phyloP scores from a whole-genome alignment of 2,113 vertebrate genomes.

The Eulacestoma nigropectus region DNA sequence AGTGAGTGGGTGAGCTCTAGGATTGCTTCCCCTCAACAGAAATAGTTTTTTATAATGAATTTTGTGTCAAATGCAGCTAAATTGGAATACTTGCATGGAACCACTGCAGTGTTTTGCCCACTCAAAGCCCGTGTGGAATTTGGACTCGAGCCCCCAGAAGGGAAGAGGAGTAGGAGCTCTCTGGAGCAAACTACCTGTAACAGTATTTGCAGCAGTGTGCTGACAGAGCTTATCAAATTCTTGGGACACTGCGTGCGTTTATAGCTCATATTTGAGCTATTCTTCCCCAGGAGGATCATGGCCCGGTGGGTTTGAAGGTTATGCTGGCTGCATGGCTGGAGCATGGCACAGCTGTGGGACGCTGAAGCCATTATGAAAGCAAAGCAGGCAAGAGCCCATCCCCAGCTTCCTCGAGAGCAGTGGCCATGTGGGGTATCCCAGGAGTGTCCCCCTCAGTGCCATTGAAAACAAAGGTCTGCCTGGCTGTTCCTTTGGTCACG shows the following conservation, averaged over 20 bases:
- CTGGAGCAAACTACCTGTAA: background rate
- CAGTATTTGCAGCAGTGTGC: background rate
- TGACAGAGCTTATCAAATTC: background rate
- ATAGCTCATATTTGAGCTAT: background rate
- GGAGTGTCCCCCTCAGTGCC: accelerated
- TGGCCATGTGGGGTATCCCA: accelerated
- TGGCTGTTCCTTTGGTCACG: accelerated
- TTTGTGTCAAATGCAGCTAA: background rate
- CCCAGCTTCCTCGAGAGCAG: accelerated
- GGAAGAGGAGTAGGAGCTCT: background rate
- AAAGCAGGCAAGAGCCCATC: background rate
- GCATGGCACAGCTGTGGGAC: accelerated
- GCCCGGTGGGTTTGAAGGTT: background rate
- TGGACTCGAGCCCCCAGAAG: background rate
- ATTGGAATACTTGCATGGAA: background rate
- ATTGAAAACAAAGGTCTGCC: background rate
- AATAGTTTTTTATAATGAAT: slow-evolving; percentile 17
- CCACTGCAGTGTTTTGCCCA: background rate
- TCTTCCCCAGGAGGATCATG: background rate
- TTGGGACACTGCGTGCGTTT: background rate
- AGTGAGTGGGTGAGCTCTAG: slow-evolving; percentile 8
- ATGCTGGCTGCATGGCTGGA: background rate
- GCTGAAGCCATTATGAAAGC: background rate
- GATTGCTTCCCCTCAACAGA: background rate
- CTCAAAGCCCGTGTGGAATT: background rate